Evolutionary conservation across 2,113 vertebrate species (phyloP), one percentile per base, ranked within the genome.

Genomic region (Scophthalmus maximus): DNA sequence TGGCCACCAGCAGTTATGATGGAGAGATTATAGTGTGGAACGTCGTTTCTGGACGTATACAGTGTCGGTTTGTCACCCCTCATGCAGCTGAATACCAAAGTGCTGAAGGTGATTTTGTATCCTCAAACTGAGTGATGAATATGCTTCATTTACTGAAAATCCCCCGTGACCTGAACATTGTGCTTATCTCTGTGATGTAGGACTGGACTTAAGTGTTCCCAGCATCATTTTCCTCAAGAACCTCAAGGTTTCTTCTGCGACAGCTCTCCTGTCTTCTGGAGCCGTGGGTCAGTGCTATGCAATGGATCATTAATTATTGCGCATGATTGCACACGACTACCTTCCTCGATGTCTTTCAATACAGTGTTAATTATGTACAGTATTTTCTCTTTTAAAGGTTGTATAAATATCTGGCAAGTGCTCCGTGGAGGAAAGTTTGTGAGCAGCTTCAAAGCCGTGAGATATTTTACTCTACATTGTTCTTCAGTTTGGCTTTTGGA

Each of bases 11-110:
- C 74, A 92, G 92, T 80, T 94, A 89, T 0, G 77, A 95, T 30
- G 92, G 93, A 15, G 93, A 95, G 63, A 86, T 94, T 44, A 81
- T 93, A 27, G 71, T 95, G 64, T 95, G 94, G 93, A 93, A 94
- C 42, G 62, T 90, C 58, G 63, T 89, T 47, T 95, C 94, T 2
- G 92, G 91, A 64, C 90, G 86, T 12, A 70, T 91, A 34, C 87
- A 84, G 65, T 88, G 86, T 34, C 88, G 88, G 34, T 74, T 94
- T 36, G 73, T 80, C 44, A 76, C 38, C 11, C 84, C 76, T 3
- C 56, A 73, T 42, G 52, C 68, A 49, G 26, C 69, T 3, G 36
- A 83, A 46, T 46, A 7, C 42, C 42, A 18, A 34, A 70, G 52
- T 3, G 5, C 36, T 58, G 53, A 90, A 84, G 76, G 92, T 94